phyloP scores from a whole-genome alignment of 2,113 vertebrate genomes.

The Edolisoma coerulescens region DNA sequence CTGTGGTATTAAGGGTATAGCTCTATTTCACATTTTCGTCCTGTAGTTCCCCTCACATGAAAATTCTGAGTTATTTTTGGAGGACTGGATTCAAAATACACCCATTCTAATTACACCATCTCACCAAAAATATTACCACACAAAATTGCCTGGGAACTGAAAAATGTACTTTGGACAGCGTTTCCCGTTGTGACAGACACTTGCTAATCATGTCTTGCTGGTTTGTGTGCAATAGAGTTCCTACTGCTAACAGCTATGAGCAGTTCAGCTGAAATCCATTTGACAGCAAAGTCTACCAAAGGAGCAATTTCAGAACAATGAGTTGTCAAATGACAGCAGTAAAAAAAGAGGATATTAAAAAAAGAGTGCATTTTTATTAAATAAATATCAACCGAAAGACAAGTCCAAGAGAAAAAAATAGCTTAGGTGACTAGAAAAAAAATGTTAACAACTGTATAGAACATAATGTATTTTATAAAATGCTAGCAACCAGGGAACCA shows the following conservation, averaged over 20 bases:
- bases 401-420: neutral
- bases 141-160: neutral
- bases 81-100: neutral
- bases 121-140: neutral
- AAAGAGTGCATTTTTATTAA: neutral
- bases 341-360: neutral
- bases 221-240: neutral
- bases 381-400: neutral
- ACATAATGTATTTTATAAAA: neutral
- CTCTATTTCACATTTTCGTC: neutral
- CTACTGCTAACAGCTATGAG: neutral
- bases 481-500: neutral
- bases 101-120: neutral
- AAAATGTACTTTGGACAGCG: neutral
- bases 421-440: neutral
- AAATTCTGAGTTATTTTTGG: neutral
- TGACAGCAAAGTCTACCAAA: neutral
- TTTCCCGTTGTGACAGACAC: neutral
- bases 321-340: neutral
- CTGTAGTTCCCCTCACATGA: neutral
- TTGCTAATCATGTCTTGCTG: neutral
- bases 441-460: neutral
- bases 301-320: neutral
- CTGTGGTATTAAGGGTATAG: neutral
- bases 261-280: neutral